Evolutionary conservation across 2,888 invertebrate species (phyloP), one percentile per base, ranked within the genome.

Genomic region (Encarsia formosa): DNA sequence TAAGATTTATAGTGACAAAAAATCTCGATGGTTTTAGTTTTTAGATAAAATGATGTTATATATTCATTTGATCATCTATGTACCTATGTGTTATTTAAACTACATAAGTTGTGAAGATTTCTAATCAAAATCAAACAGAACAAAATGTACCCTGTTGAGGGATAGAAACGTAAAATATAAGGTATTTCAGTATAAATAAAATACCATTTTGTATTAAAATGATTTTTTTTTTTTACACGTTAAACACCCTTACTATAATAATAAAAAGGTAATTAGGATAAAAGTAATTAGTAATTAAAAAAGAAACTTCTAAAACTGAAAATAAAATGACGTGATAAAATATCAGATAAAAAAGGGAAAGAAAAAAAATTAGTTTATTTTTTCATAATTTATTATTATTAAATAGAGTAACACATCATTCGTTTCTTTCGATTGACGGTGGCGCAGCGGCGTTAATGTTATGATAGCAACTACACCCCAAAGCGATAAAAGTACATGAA

Each of bases 331-430:
- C n/a, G n/a, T n/a, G n/a, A n/a, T n/a, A n/a, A n/a, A n/a, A n/a
- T n/a, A n/a, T n/a, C n/a, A n/a, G 26, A 26, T 32, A 5, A 32
- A 32, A 32, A n/a, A 26, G 26, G 26, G 6, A 26, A 26, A 8
- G 26, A 32, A 35, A 35, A 18, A 16, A 16, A 18, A 6, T 16
- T 15, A 15, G 16, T 39, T 50, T 45, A 47, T 49, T 53, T 52
- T 53, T 53, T 53, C 24, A 56, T 53, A 56, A 48, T 56, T 56
- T 56, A 56, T 56, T 53, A 52, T 52, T 56, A 56, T 56, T 56
- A 53, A 48, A 56, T 49, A 56, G 52, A 47, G 45, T 50, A 56
- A 53, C 53, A 56, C 52, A 56, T 55, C 51, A 52, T 56, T 56
- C 53, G 39, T 52, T 47, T 49, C 29, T 49, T 50, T 52, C 37